Evolutionary conservation across 2,113 vertebrate genomes (phyloP), one percentile per base, ranked within the genome.

Genomic region (Corynorhinus townsendii): DNA sequence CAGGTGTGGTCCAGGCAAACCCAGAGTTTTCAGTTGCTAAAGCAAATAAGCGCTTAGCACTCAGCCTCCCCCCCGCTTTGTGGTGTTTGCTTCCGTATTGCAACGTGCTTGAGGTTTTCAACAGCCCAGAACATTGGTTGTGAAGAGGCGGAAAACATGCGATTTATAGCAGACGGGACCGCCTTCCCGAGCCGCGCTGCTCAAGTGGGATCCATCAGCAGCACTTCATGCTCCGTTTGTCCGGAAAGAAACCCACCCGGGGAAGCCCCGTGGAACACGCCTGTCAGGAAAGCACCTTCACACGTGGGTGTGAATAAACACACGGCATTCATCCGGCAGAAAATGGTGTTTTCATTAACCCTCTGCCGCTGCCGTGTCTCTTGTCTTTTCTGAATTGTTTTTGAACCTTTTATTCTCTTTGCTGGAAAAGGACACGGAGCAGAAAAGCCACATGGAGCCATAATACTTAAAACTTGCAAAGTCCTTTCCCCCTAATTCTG

Each of bases 271-370:
- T 84, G 90, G 97, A 82, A 95, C 85, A 40, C 94, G 97, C 97
- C 97, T 98, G 96, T 98, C 97, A 98, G 98, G 98, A 95, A 96
- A 98, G 97, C 98, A 98, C 98, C 97, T 98, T 97, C 97, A 97
- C 96, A 97, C 89, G 75, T 97, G 97, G 97, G 95, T 97, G 98
- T 97, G 98, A 98, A 97, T 97, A 97, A 96, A 98, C 98, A 97
- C 86, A 97, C 89, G 96, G 97, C 96, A 81, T 97, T 97, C 95
- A 97, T 93, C 2, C 6, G 80, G 93, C 80, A 52, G 47, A 96
- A 96, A 96, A 86, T 33, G 35, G 35, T 93, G 7, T 1, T 89
- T 95, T 91, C 73, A 33, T 95, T 90, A 95, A 92, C 33, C 8
- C 0, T 86, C 86, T 6, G 1, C 72, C 8, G 1, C 52, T 0